Evolutionary conservation across 2,113 vertebrate species (phyloP).

Genomic region (Rhynchomys soricoides): DNA sequence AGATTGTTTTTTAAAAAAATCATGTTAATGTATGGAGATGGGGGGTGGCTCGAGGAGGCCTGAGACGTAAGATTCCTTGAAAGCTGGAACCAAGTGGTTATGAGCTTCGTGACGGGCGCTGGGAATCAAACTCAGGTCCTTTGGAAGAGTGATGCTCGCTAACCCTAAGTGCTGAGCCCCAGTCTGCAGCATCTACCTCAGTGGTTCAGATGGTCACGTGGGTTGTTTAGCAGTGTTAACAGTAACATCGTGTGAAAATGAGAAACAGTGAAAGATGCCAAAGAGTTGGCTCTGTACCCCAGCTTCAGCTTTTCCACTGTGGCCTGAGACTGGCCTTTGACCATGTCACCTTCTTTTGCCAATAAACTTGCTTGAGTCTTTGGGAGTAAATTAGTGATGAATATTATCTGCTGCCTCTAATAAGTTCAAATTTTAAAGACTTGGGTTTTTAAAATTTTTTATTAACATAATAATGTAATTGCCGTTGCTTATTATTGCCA

Average conservation of each 20-base stretch:
- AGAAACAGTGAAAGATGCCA: not conserved
- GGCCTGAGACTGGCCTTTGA: not conserved
- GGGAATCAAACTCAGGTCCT: not conserved
- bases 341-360: not conserved
- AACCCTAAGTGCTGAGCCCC: not conserved
- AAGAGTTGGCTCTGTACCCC: not conserved
- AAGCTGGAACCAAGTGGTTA: not conserved
- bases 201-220: constrained; percentile 1
- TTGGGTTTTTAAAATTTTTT: not conserved
- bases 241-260: not conserved
- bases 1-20: not conserved
- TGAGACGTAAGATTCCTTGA: not conserved
- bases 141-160: not conserved
- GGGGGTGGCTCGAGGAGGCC: not conserved
- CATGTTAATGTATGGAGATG: not conserved
- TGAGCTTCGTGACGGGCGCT: not conserved
- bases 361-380: not conserved
- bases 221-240: not conserved
- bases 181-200: not conserved
- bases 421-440: constrained; percentile 23
- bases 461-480: not conserved
- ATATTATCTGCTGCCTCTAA: constrained; percentile 16
- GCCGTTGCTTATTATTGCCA: not conserved
- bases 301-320: not conserved
- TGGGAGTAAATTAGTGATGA: not conserved